Percentiles rank a stretch among this genome's conserved stretches.
phyloP scores from a whole-genome alignment of 2,797 vertebrate species.

The Enteromius thamalakanensis region DNA sequence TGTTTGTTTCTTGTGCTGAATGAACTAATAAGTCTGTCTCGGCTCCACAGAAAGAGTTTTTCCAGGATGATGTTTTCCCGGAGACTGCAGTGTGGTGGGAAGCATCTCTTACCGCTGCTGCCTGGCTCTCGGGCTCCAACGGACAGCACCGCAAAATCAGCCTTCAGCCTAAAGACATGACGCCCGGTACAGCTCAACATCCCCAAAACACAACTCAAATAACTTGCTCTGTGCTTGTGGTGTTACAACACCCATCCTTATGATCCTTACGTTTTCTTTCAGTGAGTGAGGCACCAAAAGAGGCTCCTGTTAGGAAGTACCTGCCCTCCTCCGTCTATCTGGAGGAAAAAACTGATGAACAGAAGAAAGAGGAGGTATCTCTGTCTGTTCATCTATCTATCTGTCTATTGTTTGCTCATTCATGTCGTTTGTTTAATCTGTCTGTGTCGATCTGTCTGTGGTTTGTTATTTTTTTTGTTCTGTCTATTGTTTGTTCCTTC shows the following conservation, averaged over 20 bases:
- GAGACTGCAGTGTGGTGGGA: conserved; percentile 87
- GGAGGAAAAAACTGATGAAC: conserved; percentile 93
- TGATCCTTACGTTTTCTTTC: conserved; percentile 17
- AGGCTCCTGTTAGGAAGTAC: conserved; percentile 83
- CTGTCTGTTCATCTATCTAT: neutral
- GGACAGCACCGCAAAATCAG: conserved; percentile 78
- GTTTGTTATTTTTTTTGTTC: too few relatives aligned
- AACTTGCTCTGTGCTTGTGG: neutral
- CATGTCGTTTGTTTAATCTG: too few relatives aligned
- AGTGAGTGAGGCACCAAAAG: conserved; percentile 93
- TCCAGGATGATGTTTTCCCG: conserved; percentile 92
- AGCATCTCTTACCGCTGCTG: conserved; percentile 72
- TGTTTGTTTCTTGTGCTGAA: neutral
- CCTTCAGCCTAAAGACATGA: conserved; percentile 87
- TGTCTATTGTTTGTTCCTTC: neutral
- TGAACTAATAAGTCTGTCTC: neutral
- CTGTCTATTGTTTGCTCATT: neutral
- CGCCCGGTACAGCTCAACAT: conserved; percentile 78
- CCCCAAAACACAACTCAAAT: neutral
- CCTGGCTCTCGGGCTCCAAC: conserved; percentile 85
- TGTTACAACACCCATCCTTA: neutral
- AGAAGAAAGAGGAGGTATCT: conserved; percentile 95
- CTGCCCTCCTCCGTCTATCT: conserved; percentile 86
- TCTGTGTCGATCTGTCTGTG: neutral
- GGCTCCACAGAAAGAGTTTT: conserved; percentile 91